These are phyloP conservation scores for Drosophila bocqueti DNA, from an alignment of 1,140 invertebrate species.

Conservation along the genomic window DNA sequence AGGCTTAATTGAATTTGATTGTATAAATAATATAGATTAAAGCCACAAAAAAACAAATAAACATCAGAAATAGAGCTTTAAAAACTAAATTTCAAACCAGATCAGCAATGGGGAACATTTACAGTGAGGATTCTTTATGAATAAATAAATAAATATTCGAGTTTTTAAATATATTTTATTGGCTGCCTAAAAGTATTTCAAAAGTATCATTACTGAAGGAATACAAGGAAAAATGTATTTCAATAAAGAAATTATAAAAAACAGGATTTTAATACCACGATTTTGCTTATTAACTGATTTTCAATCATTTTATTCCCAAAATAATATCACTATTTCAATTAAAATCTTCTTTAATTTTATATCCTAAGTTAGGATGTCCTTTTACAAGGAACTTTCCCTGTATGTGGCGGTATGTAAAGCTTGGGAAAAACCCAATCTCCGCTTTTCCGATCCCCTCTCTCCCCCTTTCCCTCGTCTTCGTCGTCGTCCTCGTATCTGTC, in stretches of 20 bases:
- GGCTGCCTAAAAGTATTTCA: too few relatives aligned
- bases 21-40: constrained; percentile 25
- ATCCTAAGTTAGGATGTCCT: too few relatives aligned
- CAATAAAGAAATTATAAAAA: too few relatives aligned
- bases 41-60: neutral
- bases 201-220: too few relatives aligned
- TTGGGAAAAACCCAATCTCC: constrained; percentile 37
- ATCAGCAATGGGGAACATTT: constrained; percentile 4
- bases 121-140: neutral
- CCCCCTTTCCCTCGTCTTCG: neutral
- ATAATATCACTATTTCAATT: neutral
- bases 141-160: too few relatives aligned
- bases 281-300: neutral
- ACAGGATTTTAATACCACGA: neutral
- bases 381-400: neutral
- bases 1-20: constrained; percentile 75
- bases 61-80: constrained; percentile 16
- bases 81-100: constrained; percentile 63
- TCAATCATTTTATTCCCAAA: neutral
- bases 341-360: neutral
- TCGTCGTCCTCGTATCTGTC: neutral
- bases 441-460: constrained; percentile 2
- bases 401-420: constrained; percentile 6
- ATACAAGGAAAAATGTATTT: too few relatives aligned
- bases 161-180: too few relatives aligned